Conservation (phyloP, 2,797 vertebrate genomes). For the Sebastes paucispinis region DNA sequence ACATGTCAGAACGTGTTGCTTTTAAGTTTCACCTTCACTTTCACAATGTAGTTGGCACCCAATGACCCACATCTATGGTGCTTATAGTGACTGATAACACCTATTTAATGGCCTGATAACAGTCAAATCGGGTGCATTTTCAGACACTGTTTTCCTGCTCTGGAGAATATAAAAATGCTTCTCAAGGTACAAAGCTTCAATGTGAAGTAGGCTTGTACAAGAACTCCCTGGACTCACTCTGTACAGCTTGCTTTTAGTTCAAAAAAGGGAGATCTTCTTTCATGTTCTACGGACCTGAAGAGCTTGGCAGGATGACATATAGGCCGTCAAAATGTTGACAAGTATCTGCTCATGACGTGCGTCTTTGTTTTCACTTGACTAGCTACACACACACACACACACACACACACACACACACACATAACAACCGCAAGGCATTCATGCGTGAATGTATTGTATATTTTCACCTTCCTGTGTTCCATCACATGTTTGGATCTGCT, state of each 20-base stretch:
- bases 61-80: too few relatives aligned
- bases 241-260: background rate
- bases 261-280: background rate
- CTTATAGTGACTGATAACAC: too few relatives aligned
- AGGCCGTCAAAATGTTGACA: slow-evolving; percentile 24
- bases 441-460: slow-evolving; percentile 3
- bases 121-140: background rate
- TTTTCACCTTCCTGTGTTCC: slow-evolving; percentile 12
- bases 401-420: background rate
- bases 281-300: background rate
- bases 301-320: slow-evolving; percentile 14
- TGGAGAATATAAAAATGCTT: background rate
- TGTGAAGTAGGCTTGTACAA: background rate
- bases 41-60: too few relatives aligned
- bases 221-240: background rate
- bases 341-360: slow-evolving; percentile 6
- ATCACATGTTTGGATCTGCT: slow-evolving; percentile 7
- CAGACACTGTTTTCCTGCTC: background rate
- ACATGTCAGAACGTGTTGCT: fast-evolving
- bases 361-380: slow-evolving; percentile 25
- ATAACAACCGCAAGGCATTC: background rate
- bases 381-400: background rate
- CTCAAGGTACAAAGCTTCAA: background rate
- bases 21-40: too few relatives aligned
- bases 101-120: too few relatives aligned